phyloP scores from a whole-genome alignment of 2,888 invertebrate species.

The Pammene fasciana region DNA sequence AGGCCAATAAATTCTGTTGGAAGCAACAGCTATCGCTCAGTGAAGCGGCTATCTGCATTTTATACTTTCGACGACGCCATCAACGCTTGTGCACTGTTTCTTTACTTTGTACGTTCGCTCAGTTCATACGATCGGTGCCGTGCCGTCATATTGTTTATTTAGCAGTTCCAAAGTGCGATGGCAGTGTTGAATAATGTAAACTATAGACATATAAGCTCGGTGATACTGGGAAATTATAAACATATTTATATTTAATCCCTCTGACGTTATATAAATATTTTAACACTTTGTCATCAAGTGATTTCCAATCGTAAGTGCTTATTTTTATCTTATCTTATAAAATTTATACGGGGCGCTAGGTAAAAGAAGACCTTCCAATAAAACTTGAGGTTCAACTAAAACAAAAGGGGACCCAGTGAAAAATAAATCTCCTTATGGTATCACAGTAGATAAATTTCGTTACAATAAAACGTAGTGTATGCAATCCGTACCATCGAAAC shows the following conservation, averaged over 20 bases:
- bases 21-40: constrained; percentile 68
- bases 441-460: constrained; percentile 32
- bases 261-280: too few species aligned
- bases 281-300: too few species aligned
- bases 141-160: constrained; percentile 65
- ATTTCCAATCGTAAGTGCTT: too few species aligned
- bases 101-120: constrained; percentile 63
- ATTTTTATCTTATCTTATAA: too few species aligned
- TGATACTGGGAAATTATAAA: constrained; percentile 8
- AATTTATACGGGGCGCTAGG: too few species aligned
- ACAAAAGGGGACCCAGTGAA: too few species aligned
- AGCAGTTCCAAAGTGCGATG: constrained; percentile 56
- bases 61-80: constrained; percentile 67
- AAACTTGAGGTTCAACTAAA: too few species aligned
- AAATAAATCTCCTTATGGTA: too few species aligned
- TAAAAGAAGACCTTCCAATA: too few species aligned
- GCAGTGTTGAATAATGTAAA: constrained; percentile 58
- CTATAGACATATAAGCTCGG: neutral
- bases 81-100: constrained; percentile 61
- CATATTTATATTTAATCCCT: too few species aligned
- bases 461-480: constrained; percentile 58
- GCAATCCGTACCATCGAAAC: constrained; percentile 56
- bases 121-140: constrained; percentile 43
- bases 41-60: constrained; percentile 73
- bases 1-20: constrained; percentile 69